phyloP scores from a whole-genome alignment of 1,140 invertebrate genomes.

The Coptotermes formosanus region DNA sequence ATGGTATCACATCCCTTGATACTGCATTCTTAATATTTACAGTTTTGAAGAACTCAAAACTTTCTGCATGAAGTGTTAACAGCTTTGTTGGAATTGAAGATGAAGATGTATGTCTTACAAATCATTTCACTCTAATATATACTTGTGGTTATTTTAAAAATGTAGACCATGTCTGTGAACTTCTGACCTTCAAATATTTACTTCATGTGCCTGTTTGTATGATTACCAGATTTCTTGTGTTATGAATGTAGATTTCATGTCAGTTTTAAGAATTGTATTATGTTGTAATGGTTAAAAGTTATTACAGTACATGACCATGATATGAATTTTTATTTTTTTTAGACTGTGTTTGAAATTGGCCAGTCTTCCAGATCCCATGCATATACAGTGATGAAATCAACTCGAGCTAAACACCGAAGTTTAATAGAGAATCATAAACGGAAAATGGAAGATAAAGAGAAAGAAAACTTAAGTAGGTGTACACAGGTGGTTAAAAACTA shows the following conservation, averaged over 20 bases:
- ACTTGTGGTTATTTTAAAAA: too few species aligned
- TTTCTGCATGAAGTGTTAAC: too few species aligned
- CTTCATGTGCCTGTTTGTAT: not conserved
- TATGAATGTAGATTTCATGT: not conserved
- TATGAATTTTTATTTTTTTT: conserved; percentile 42
- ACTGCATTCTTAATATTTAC: too few species aligned
- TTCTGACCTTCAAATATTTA: not conserved
- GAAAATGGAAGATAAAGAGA: conserved; percentile 46
- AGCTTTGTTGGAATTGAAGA: too few species aligned
- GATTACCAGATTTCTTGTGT: not conserved
- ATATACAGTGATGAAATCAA: conserved; percentile 40
- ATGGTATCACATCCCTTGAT: too few species aligned
- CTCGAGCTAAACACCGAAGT: conserved; percentile 36
- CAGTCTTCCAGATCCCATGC: conserved; percentile 72
- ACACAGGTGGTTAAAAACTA: not conserved
- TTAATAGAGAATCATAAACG: conserved; percentile 42
- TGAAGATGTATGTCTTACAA: too few species aligned
- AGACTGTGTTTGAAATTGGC: conserved; percentile 95
- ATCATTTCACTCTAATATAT: too few species aligned
- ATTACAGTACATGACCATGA: not conserved
- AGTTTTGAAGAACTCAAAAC: too few species aligned
- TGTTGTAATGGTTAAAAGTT: not conserved
- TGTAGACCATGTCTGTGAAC: not conserved
- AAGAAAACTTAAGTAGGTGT: conserved; percentile 38
- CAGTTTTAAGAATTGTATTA: not conserved